Conservation (phyloP, 2,888 invertebrate species). For the Napeogenes inachia region DNA sequence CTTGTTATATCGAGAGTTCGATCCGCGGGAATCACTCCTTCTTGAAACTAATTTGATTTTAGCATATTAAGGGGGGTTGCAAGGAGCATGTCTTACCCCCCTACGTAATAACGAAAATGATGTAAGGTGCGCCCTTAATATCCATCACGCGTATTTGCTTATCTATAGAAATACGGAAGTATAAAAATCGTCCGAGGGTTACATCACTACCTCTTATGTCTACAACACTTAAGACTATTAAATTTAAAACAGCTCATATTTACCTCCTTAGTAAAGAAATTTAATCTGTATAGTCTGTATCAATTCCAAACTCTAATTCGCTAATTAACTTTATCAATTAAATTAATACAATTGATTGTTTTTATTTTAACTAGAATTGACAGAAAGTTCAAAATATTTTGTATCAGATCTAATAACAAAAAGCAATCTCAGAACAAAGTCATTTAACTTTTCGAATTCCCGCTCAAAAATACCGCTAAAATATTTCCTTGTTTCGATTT, state of each 20-base stretch:
- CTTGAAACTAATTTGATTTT: conserved; percentile 77
- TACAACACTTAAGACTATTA: conserved; percentile 67
- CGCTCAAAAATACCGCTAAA: conserved; percentile 55
- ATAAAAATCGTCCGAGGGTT: conserved; percentile 70
- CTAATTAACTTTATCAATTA: too few species aligned
- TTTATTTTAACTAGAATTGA: too few species aligned
- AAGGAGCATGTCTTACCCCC: conserved; percentile 67
- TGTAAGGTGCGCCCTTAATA: conserved; percentile 78
- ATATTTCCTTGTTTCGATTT: conserved; percentile 67
- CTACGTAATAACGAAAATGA: conserved; percentile 75
- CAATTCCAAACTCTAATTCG: too few species aligned
- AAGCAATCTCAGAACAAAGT: conserved; percentile 65
- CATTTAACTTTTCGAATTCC: conserved; percentile 73
- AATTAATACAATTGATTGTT: too few species aligned
- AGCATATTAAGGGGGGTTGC: conserved; percentile 72
- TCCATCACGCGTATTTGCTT: conserved; percentile 78
- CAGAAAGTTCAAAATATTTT: conserved; percentile 40
- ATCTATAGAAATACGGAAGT: conserved; percentile 76
- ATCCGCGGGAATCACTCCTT: conserved; percentile 70
- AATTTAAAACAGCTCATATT: conserved; percentile 31
- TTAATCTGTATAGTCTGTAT: conserved; percentile 28
- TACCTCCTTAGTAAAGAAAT: neutral
- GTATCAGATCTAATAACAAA: conserved; percentile 52
- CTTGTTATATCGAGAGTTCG: conserved; percentile 66
- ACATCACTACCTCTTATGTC: conserved; percentile 32